A percentile compares a stretch with the other conserved stretches of the same genome.
phyloP scores from a whole-genome alignment of 2,888 invertebrate genomes.

The Netelia fuscicornis region DNA sequence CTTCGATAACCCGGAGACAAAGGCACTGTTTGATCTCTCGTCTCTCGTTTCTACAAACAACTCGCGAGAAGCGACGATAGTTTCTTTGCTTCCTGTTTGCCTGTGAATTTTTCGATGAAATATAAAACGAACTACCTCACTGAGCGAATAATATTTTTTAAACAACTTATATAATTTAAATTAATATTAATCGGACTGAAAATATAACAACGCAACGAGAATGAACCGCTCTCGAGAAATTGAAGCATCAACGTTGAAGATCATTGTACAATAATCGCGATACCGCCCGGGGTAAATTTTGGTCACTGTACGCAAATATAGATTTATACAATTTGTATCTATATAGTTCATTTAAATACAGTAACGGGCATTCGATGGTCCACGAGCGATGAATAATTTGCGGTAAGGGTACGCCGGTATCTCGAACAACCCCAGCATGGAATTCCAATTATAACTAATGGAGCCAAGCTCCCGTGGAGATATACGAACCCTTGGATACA shows the following conservation, averaged over 20 bases:
- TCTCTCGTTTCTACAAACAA: background rate
- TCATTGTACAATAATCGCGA: no score
- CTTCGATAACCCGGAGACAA: constrained; percentile 38
- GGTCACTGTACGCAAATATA: background rate
- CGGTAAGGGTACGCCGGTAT: constrained; percentile 40
- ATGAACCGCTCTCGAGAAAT: no score
- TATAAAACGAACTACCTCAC: no score
- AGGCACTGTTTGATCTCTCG: constrained; percentile 56
- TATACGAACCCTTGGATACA: constrained; percentile 50
- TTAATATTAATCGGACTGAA: no score
- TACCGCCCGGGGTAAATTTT: no score
- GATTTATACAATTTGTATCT: background rate
- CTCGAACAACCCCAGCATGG: constrained; percentile 62
- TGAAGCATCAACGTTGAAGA: no score
- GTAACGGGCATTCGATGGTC: constrained; percentile 18
- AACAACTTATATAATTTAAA: no score
- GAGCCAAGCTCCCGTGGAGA: constrained; percentile 63
- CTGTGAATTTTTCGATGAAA: constrained; percentile 2
- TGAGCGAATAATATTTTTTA: no score
- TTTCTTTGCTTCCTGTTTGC: background rate
- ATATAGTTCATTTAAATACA: constrained; percentile 5
- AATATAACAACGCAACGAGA: no score
- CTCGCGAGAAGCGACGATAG: background rate
- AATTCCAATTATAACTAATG: constrained; percentile 79
- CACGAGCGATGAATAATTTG: constrained; percentile 54